Percentiles rank a stretch among this genome's conserved stretches.
phyloP scores from a whole-genome alignment of 1,140 invertebrate species.

The Cepaea nemoralis region DNA sequence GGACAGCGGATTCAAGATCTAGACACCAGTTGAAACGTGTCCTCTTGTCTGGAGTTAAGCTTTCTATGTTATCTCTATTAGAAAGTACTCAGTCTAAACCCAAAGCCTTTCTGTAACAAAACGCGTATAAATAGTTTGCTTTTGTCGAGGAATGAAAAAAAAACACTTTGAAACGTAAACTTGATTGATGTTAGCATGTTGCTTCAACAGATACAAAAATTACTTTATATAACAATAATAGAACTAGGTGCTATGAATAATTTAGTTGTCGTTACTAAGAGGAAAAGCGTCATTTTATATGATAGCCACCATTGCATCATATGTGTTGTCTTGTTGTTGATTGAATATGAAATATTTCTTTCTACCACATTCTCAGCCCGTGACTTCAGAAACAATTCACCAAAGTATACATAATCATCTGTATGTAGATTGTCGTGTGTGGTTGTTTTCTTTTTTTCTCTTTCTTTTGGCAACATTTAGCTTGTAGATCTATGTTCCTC shows the following conservation, averaged over 20 bases:
- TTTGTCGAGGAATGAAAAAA: not conserved
- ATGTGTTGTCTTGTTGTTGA: not conserved
- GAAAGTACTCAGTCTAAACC: not conserved
- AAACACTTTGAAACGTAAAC: not conserved
- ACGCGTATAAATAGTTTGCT: no score
- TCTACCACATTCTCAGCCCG: not conserved
- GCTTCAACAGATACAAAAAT: not conserved
- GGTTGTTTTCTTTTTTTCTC: no score
- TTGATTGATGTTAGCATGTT: not conserved
- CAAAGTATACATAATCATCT: not conserved
- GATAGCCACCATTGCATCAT: not conserved
- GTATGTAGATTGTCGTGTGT: conserved; percentile 6
- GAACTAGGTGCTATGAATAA: not conserved
- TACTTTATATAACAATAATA: not conserved
- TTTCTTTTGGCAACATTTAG: no score
- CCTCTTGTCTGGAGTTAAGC: not conserved
- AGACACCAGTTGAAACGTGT: not conserved
- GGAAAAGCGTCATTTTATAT: not conserved
- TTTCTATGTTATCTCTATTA: not conserved
- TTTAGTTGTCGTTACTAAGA: not conserved
- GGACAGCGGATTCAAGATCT: conserved; percentile 27
- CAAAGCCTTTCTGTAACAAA: not conserved
- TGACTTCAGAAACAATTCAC: not conserved
- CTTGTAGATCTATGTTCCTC: no score
- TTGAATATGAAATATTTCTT: not conserved